Evolutionary conservation across 2,888 invertebrate species (phyloP), one percentile per base, ranked within the genome.

Genomic region (Rhagophthalmus giganteus): DNA sequence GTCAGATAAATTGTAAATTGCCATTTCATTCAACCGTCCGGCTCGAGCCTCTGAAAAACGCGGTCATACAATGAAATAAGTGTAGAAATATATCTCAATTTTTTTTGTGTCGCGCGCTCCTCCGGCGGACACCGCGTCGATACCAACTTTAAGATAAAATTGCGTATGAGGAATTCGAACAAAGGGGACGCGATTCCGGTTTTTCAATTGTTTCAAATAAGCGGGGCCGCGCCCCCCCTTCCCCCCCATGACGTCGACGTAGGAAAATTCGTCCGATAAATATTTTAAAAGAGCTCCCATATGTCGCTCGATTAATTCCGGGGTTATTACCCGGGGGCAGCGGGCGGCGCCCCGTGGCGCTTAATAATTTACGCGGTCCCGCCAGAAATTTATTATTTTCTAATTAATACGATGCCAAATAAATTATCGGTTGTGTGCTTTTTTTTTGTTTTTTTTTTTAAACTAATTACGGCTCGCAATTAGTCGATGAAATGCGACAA

Each of bases 1-100:
- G 51, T 51, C 60, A 55, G 57, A 60, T 61, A 61, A 62, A 62
- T 62, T 65, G 52, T 49, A 62, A 62, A 62, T 59, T 49, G 63
- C 48, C 55, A 54, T 61, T 63, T 60, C 63, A 64, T 63, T 64
- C 63, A 63, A 55, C 47, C 35, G 54, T 57, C 54, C 54, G 50
- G 56, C 53, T 54, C 51, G 28, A 27, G 25, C 47, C 26, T n/a
- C 37, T 15, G 38, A 58, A 60, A 62, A 60, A 57, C 41, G 25
- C 16, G 39, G 11, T 46, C 39, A 15, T 52, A 52, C 52, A 46
- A 39, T 45, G 45, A 51, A 51, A 46, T 52, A 46, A 52, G 31
- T 46, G 52, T 45, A 30, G 38, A 50, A 30, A 38, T 28, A 49
- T 49, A 49, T 35, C 24, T 48, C 33, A 20, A 30, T 42, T 35